Base-by-base conservation (phyloP, 2,888 invertebrate genomes). In the Apotomis capreana region DNA sequence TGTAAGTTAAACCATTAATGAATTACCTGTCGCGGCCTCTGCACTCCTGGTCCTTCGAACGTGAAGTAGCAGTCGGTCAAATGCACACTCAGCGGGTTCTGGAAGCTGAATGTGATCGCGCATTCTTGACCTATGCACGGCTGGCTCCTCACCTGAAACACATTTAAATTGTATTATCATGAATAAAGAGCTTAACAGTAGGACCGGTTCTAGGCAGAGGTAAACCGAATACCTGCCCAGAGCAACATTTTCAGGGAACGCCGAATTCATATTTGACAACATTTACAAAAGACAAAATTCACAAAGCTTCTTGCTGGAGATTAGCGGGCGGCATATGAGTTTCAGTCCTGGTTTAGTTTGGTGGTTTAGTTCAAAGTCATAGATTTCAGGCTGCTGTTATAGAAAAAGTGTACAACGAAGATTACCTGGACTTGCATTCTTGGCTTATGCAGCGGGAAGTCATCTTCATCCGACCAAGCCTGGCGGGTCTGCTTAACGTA, bases 401-500 rank as follows among this genome's bases (percentile, higher is more conserved):
- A 26, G 26, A 26, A 26, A 26, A 26, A 26, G 26, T 26, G 26
- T 12, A 6, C 4, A 15, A 54, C 55, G 12, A 64, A 37, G 4
- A 46, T 68, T 84, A 95, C 95, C 93, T 95, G 94, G 26, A 96
- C 93, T 82, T 94, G 92, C 81, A 96, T 93, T 79, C 94, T 94
- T 12, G 96, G 96, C 83, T 96, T 96, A 68, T 94, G 94, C 62
- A 96, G 90, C 26, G 95, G 94, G 88, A 96, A 96, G 81, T 96
- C 96, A 77, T 96, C 96, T 81, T 96, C 96, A 78, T 95, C 95
- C 63, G 95, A 95, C 95, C 96, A 96, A 2, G 95, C 94, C 84
- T 96, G 96, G 59, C 94, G 94, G 0, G 96, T 96, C 83, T 96
- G 96, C 78, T 94, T 93, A 1, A 96, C 96, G 75, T 94, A 95